These are phyloP conservation scores for Synanceia verrucosa DNA, from an alignment of 2,797 vertebrate species.

Conservation along the genomic window DNA sequence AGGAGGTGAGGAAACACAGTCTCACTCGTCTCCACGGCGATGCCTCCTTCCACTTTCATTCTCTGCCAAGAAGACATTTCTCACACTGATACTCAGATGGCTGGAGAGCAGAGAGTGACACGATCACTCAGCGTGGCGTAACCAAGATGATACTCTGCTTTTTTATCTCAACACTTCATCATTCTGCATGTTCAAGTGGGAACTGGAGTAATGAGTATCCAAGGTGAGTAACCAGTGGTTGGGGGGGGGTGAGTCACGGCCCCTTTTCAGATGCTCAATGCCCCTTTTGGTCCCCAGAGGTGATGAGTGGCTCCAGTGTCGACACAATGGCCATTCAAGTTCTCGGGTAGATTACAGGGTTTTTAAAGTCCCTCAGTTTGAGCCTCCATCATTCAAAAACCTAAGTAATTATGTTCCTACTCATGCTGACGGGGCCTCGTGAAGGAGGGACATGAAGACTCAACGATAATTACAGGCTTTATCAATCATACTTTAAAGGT, in stretches of 20 bases:
- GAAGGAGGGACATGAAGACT: background rate
- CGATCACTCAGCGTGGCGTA: slow-evolving; percentile 21
- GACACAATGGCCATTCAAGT: slow-evolving; percentile 49
- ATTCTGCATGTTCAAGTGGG: slow-evolving; percentile 31
- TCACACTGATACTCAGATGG: slow-evolving; percentile 48
- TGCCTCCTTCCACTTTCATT: slow-evolving; percentile 55
- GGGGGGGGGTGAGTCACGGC: slow-evolving; percentile 45
- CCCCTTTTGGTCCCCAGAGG: slow-evolving; percentile 47
- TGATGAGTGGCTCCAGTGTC: slow-evolving; percentile 62
- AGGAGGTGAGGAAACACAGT: slow-evolving; percentile 46
- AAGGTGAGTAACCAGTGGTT: slow-evolving; percentile 64
- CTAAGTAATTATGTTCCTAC: slow-evolving; percentile 25
- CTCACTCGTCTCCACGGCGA: slow-evolving; percentile 23
- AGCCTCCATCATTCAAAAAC: slow-evolving; percentile 32
- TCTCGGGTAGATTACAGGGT: slow-evolving; percentile 42
- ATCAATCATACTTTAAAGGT: slow-evolving; percentile 22
- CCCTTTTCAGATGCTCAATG: slow-evolving; percentile 39
- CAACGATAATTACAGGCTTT: background rate
- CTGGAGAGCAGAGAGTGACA: slow-evolving; percentile 29
- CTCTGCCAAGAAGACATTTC: slow-evolving; percentile 50
- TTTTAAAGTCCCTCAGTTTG: slow-evolving; percentile 22
- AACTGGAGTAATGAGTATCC: slow-evolving; percentile 57
- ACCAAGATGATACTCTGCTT: slow-evolving; percentile 37
- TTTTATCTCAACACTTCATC: slow-evolving; percentile 13
- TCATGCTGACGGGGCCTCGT: slow-evolving; percentile 14